A percentile compares a stretch with the other conserved stretches of the same genome.
Evolutionary conservation across 1,140 invertebrate genomes (phyloP).

Genomic region (Tenebrio molitor): DNA sequence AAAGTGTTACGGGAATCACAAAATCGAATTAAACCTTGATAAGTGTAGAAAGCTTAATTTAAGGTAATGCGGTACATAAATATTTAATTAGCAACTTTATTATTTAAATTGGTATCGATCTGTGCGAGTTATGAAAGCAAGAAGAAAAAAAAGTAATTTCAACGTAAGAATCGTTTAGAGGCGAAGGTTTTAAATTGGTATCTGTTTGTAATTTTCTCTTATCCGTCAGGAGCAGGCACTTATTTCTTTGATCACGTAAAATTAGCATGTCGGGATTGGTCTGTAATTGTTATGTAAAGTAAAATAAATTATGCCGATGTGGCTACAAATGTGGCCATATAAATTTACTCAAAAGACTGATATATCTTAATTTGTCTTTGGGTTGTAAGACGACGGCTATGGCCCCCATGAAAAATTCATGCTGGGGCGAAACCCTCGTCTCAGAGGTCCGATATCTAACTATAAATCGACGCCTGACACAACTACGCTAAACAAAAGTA

Average conservation of each 20-base stretch:
- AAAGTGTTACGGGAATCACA: conserved; percentile 2
- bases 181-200: conserved; percentile 13
- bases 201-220: conserved; percentile 23
- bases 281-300: background rate
- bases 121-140: no score
- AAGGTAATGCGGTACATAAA: background rate
- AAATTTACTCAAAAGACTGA: conserved; percentile 12
- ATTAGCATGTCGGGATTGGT: background rate
- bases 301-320: background rate
- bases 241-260: conserved; percentile 33
- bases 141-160: conserved; percentile 1
- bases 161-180: background rate
- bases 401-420: conserved; percentile 29
- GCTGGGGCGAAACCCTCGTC: conserved; percentile 19
- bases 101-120: conserved; percentile 12
- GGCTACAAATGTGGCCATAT: background rate
- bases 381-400: conserved; percentile 4
- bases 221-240: conserved; percentile 5
- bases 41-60: background rate
- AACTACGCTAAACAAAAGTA: conserved; percentile 15
- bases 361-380: conserved; percentile 30
- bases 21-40: conserved; percentile 11
- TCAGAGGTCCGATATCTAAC: conserved; percentile 25
- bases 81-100: background rate
- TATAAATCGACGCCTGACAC: background rate